These are phyloP conservation scores for Conus ventricosus DNA, from an alignment of 1,140 invertebrate genomes.

Conservation along the genomic window DNA sequence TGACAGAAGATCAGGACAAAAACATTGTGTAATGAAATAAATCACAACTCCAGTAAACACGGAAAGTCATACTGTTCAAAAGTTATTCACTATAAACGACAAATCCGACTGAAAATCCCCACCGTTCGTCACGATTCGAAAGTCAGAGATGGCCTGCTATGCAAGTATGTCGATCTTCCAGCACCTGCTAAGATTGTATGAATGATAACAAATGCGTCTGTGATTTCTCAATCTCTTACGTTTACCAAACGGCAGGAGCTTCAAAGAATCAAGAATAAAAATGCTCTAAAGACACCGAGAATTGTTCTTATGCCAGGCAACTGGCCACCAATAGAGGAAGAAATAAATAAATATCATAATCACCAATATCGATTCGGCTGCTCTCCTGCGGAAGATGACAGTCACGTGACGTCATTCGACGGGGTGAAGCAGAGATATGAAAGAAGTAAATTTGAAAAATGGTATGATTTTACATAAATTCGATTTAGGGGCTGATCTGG, in stretches of 20 bases:
- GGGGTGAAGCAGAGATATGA: background rate
- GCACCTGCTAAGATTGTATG: background rate
- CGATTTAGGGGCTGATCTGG: too few species aligned
- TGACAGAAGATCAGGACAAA: too few species aligned
- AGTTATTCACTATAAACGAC: too few species aligned
- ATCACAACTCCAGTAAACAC: too few species aligned
- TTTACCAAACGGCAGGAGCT: background rate
- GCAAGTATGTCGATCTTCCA: background rate
- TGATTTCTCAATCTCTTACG: background rate
- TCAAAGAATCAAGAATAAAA: background rate
- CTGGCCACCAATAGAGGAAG: background rate
- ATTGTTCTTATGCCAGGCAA: background rate
- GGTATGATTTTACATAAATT: too few species aligned
- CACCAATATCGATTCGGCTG: conserved; percentile 6
- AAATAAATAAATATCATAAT: background rate
- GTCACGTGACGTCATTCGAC: background rate
- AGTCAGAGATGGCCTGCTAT: too few species aligned
- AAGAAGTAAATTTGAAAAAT: background rate
- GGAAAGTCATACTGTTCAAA: too few species aligned
- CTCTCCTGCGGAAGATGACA: conserved; percentile 1
- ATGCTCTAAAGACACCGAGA: background rate
- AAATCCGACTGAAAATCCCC: too few species aligned
- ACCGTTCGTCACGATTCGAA: too few species aligned
- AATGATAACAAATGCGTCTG: background rate
- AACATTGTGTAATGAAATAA: too few species aligned